Evolutionary conservation across 2,888 invertebrate genomes (phyloP), one percentile per base, ranked within the genome.

Genomic region (Junonia oenone): DNA sequence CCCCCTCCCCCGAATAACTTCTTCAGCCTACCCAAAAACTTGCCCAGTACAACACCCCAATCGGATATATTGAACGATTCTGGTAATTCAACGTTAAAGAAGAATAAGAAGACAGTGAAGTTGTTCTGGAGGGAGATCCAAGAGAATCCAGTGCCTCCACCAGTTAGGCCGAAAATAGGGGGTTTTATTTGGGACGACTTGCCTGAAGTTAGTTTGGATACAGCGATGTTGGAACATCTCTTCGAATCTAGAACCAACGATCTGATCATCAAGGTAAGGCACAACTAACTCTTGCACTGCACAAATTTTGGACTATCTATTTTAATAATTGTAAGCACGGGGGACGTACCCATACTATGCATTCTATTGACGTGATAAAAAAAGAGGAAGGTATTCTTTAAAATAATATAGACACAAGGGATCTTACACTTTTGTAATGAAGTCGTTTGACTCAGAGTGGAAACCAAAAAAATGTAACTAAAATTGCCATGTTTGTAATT

Each of bases 201-300:
- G 49, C 94, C 94, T 35, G 93, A 95, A 26, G 94, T 99, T 5
- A 92, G 92, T 51, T 93, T 99, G 22, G 99, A 99, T 78, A 96
- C 96, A 6, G 95, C 96, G 70, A 97, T 97, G 85, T 86, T 99
- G 69, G 98, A 99, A 76, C 97, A 98, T 85, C 92, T 99, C 58
- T 99, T 99, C 83, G 99, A 99, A 85, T 97, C 97, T 29, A 93
- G 98, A 72, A 96, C 97, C 63, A 98, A 98, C 90, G 99, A 99
- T 91, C 91, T 98, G 93, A 97, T 88, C 71, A 95, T 96, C 63
- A 99, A 99, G 96, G 89, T 88, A 35, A 50, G 37, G 14, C 13
- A 37, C 15, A 15, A 13, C 37, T 9, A 15, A 37, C 13, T 15
- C 15, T 1, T 9, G 14, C 11, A n/a, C n/a, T n/a, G n/a, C 31